Evolutionary conservation across 2,113 vertebrate species (phyloP).

Genomic region (Willisornis vidua): DNA sequence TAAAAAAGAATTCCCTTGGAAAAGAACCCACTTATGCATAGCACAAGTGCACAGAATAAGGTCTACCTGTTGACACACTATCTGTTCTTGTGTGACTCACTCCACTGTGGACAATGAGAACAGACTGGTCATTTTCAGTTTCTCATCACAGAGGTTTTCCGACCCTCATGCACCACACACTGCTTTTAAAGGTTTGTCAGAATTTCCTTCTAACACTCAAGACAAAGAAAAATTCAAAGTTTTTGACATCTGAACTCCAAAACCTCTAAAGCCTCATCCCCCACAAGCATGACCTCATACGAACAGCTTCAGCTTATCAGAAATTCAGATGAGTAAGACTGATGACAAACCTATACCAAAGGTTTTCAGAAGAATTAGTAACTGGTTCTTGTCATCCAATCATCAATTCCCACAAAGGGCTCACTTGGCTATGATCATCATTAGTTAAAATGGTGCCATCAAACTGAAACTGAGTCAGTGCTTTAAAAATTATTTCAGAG

Average conservation of each 20-base stretch:
- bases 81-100: not conserved
- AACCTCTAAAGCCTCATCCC: not conserved
- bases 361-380: not conserved
- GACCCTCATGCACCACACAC: not conserved
- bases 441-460: not conserved
- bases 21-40: not conserved
- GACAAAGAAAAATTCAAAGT: not conserved
- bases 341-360: not conserved
- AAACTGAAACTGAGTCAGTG: slow-evolving; percentile 21
- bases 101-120: not conserved
- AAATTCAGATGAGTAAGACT: slow-evolving; percentile 20
- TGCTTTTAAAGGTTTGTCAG: not conserved
- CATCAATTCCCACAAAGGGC: not conserved
- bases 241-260: not conserved
- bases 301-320: not conserved
- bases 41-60: not conserved
- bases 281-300: not conserved
- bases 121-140: not conserved
- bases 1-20: not conserved
- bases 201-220: not conserved
- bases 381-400: not conserved
- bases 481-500: not conserved
- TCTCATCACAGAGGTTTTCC: not conserved
- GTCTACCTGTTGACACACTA: not conserved
- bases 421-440: not conserved